Percentiles rank a stretch among this genome's conserved stretches.
These are phyloP conservation scores for Papilio polyxenes DNA, from an alignment of 1,140 invertebrate species.

Conservation along the genomic window DNA sequence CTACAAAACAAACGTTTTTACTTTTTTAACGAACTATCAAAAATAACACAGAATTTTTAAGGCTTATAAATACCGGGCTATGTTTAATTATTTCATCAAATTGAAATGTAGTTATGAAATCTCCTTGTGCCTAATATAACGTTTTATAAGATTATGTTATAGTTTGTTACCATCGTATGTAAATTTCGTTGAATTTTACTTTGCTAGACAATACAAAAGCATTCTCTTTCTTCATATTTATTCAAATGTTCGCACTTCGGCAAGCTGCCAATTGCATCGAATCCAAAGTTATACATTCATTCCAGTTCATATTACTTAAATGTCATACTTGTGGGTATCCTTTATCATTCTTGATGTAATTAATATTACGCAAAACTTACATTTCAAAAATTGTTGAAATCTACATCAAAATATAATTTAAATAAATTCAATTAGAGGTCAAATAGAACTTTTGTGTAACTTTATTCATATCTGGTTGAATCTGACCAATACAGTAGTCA, in stretches of 20 bases:
- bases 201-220: not conserved
- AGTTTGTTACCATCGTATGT: not conserved
- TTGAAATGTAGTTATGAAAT: no score
- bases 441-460: not conserved
- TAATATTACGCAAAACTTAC: not conserved
- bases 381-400: not conserved
- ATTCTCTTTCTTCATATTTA: slow-evolving; percentile 9
- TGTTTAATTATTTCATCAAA: no score
- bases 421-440: slow-evolving; percentile 8
- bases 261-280: slow-evolving; percentile 21
- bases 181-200: not conserved
- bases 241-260: slow-evolving; percentile 24
- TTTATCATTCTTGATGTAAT: not conserved
- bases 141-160: not conserved
- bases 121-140: not conserved
- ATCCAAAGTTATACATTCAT: slow-evolving; percentile 25
- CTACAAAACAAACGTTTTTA: slow-evolving; percentile 7
- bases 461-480: not conserved
- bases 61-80: no score
- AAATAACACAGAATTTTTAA: not conserved
- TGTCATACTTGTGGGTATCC: slow-evolving; percentile 15
- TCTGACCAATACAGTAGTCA: not conserved
- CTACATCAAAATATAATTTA: no score
- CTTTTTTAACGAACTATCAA: not conserved
- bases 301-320: slow-evolving; percentile 16